phyloP scores from a whole-genome alignment of 1,140 invertebrate species.

The Meloidogyne hapla region DNA sequence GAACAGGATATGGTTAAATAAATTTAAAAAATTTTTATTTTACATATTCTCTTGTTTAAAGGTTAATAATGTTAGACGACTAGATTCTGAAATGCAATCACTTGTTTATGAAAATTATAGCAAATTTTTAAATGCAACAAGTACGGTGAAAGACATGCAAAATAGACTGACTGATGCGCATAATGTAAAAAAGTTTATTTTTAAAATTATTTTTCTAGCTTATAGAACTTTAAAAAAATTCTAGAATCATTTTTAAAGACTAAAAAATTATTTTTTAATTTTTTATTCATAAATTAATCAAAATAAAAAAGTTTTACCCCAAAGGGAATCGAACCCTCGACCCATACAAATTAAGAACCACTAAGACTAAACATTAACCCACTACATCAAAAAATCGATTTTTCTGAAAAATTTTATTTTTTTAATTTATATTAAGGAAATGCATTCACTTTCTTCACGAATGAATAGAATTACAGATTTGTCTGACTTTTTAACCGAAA shows the following conservation, averaged over 20 bases:
- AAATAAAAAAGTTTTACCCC: background rate
- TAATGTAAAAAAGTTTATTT: constrained; percentile 21
- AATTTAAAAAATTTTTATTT: constrained; percentile 1
- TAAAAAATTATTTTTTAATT: too few species aligned
- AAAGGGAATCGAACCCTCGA: background rate
- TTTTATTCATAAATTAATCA: too few species aligned
- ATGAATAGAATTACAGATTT: constrained; percentile 41
- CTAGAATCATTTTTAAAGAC: too few species aligned
- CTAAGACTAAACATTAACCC: too few species aligned
- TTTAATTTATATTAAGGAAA: constrained; percentile 28
- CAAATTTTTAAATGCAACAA: constrained; percentile 52
- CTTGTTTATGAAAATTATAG: constrained; percentile 52
- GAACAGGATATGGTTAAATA: constrained; percentile 48
- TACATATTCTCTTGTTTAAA: constrained; percentile 6
- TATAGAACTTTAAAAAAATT: too few species aligned
- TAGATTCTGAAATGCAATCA: constrained; percentile 50
- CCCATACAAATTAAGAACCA: too few species aligned
- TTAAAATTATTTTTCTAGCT: too few species aligned
- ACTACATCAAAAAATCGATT: too few species aligned
- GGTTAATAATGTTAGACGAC: constrained; percentile 39
- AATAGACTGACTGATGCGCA: constrained; percentile 36
- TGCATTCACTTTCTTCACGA: constrained; percentile 30
- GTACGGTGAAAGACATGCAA: constrained; percentile 47
- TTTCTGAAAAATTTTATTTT: background rate
- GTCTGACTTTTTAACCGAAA: constrained; percentile 32